Conservation (phyloP, 2,888 invertebrate genomes). For the Hermaeophaga mercurialis region DNA sequence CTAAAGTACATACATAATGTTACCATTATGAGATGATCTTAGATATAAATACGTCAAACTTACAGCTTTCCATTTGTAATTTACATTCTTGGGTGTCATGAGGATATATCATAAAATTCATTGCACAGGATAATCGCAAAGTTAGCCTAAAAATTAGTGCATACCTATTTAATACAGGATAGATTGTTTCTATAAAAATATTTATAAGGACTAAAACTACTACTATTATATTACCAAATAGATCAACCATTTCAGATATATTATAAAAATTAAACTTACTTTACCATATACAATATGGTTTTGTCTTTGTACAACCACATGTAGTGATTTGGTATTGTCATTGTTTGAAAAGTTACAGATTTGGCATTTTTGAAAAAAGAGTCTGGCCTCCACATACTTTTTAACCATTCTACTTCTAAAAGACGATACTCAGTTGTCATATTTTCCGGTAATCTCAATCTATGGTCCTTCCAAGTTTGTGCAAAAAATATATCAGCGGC, state of each 20-base stretch:
- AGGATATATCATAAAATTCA: conserved; percentile 94
- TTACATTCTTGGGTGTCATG: conserved; percentile 95
- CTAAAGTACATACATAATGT: too few species aligned
- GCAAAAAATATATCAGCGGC: conserved; percentile 92
- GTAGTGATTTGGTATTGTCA: conserved; percentile 94
- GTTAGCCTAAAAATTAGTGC: conserved; percentile 69
- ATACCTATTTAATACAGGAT: too few species aligned
- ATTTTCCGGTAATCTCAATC: conserved; percentile 83
- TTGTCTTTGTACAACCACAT: conserved; percentile 89
- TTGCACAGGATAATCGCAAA: conserved; percentile 85
- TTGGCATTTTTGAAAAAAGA: conserved; percentile 94
- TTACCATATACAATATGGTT: conserved; percentile 85
- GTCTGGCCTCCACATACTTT: conserved; percentile 93
- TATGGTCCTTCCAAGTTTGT: conserved; percentile 91
- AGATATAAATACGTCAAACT: too few species aligned
- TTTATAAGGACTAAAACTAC: too few species aligned
- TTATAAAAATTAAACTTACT: conserved; percentile 63
- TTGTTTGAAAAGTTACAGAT: conserved; percentile 90
- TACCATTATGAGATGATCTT: too few species aligned
- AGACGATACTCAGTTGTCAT: conserved; percentile 91
- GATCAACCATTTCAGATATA: too few species aligned
- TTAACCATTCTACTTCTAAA: conserved; percentile 87
- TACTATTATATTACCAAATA: too few species aligned
- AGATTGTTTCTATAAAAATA: too few species aligned
- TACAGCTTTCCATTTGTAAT: conserved; percentile 92